Percentiles rank a stretch among this genome's conserved stretches.
These are phyloP conservation scores for Poeciliopsis gracilis DNA, from an alignment of 2,797 vertebrate species.

Conservation along the genomic window DNA sequence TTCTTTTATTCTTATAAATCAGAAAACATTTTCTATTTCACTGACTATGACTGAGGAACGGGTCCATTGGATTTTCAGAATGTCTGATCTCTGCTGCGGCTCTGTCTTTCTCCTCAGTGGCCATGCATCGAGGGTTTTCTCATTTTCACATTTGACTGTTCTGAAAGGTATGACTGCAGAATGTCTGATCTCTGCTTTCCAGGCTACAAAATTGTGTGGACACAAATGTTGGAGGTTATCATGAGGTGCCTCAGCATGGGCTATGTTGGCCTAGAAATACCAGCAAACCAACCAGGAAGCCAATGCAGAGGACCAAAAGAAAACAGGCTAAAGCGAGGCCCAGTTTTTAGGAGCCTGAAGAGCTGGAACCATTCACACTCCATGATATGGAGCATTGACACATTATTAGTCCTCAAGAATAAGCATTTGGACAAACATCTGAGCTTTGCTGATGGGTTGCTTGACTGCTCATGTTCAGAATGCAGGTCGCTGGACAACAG, in stretches of 20 bases:
- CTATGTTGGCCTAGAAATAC: slow-evolving; percentile 12
- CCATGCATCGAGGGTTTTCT: slow-evolving; percentile 79
- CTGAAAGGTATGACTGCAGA: slow-evolving; percentile 69
- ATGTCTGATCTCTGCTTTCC: too few relatives aligned
- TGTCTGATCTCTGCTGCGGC: slow-evolving; percentile 60
- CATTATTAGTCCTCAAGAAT: background rate
- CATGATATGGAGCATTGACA: background rate
- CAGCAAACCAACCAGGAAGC: slow-evolving; percentile 3
- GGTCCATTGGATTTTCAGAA: too few relatives aligned
- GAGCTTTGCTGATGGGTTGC: background rate
- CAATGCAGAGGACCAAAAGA: background rate
- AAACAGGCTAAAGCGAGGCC: background rate
- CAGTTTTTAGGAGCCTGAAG: background rate
- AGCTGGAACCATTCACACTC: background rate
- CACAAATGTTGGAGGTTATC: slow-evolving; percentile 61
- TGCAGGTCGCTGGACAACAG: background rate
- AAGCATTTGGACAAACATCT: background rate
- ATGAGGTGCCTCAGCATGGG: slow-evolving; percentile 3
- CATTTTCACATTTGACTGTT: slow-evolving; percentile 83
- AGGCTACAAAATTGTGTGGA: slow-evolving; percentile 75
- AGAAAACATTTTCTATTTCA: background rate
- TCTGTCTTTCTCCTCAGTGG: slow-evolving; percentile 26
- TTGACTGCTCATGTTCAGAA: background rate
- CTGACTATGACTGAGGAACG: background rate
- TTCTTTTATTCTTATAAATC: background rate